Conservation (phyloP, 2,888 invertebrate genomes). For the Patella pellucida region DNA sequence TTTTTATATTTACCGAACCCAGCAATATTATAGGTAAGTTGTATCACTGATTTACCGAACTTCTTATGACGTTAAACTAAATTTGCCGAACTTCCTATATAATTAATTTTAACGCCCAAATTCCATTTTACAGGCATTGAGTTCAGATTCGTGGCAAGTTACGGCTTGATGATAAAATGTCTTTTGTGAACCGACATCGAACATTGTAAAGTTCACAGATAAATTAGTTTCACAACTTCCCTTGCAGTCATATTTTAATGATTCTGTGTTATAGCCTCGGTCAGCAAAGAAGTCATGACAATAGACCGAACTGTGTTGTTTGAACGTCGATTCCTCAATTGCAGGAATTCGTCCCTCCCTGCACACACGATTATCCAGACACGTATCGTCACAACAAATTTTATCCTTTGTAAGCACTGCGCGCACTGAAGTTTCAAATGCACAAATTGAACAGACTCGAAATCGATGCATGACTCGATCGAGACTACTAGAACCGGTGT, state of each 20-base stretch:
- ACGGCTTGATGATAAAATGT: slow-evolving; percentile 29
- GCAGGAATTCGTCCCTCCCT: slow-evolving; percentile 13
- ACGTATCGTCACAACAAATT: slow-evolving; percentile 39
- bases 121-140: slow-evolving; percentile 29
- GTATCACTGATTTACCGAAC: too few species aligned
- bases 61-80: too few species aligned
- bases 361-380: slow-evolving; percentile 25
- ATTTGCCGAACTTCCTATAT: too few species aligned
- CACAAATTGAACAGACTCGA: slow-evolving; percentile 38
- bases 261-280: slow-evolving; percentile 26
- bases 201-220: slow-evolving; percentile 33
- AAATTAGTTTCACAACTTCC: slow-evolving; percentile 37
- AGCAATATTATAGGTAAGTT: too few species aligned
- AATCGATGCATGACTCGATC: slow-evolving; percentile 36
- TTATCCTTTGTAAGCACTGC: slow-evolving; percentile 32
- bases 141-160: slow-evolving; percentile 21
- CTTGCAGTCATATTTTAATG: slow-evolving; percentile 26
- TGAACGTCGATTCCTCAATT: slow-evolving; percentile 30
- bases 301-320: slow-evolving; percentile 35
- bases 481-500: slow-evolving; percentile 17
- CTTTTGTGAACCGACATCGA: slow-evolving; percentile 20
- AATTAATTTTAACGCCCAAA: slow-evolving; percentile 20
- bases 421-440: slow-evolving; percentile 31
- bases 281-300: slow-evolving; percentile 39
- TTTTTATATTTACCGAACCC: too few species aligned